Percentiles rank a stretch among this genome's conserved stretches.
Conservation (phyloP, 2,888 invertebrate genomes). For the Aphrophora alni region DNA sequence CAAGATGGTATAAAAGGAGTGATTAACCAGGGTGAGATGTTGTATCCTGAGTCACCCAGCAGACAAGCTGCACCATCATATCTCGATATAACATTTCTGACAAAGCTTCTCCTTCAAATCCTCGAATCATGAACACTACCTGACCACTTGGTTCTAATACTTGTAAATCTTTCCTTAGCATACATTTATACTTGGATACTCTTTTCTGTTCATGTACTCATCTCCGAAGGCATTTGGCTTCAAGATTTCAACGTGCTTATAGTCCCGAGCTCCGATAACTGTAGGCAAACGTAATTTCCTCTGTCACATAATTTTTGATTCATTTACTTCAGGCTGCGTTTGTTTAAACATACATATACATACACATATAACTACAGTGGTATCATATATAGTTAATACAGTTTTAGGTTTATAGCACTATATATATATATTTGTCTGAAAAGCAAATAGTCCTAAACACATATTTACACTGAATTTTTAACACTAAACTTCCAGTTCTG, state of each 20-base stretch:
- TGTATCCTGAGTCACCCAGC: background rate
- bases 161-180: background rate
- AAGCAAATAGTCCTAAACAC: no score
- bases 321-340: background rate
- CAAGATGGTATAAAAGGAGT: background rate
- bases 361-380: no score
- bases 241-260: background rate
- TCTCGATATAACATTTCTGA: background rate
- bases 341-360: no score
- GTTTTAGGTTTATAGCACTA: no score
- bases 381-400: no score
- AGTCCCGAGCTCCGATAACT: background rate
- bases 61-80: background rate
- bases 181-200: background rate
- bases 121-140: background rate
- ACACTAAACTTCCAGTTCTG: no score
- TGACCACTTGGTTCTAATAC: background rate
- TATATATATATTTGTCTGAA: no score
- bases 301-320: background rate
- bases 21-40: background rate
- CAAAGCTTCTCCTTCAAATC: background rate
- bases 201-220: slow-evolving; percentile 2
- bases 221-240: background rate
- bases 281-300: background rate
- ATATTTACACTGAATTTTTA: no score